A percentile compares a stretch with the other conserved stretches of the same genome.
phyloP scores from a whole-genome alignment of 2,113 vertebrate genomes.

The Oplegnathus fasciatus region DNA sequence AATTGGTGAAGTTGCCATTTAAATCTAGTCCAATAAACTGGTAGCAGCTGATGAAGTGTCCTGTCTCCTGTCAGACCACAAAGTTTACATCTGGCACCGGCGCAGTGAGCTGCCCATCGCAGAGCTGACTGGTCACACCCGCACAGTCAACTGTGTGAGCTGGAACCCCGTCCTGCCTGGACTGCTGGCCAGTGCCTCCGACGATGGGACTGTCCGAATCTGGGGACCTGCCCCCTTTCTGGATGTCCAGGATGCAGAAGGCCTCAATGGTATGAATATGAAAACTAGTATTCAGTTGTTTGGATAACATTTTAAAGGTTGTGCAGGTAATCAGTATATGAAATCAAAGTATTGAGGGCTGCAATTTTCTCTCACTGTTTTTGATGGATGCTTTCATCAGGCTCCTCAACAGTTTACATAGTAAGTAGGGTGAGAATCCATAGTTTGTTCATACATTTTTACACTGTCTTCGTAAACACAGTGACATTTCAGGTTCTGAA shows the following conservation, averaged over 20 bases:
- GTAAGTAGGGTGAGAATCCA: neutral
- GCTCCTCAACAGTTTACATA: neutral
- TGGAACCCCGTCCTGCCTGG: conserved; percentile 96
- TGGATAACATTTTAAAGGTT: neutral
- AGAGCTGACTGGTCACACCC: conserved; percentile 95
- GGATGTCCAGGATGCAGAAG: conserved; percentile 94
- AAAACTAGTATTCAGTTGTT: neutral
- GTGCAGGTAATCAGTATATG: neutral
- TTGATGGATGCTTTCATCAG: neutral
- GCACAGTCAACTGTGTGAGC: conserved; percentile 98
- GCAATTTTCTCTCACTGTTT: neutral
- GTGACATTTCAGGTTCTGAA: neutral
- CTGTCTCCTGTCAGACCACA: conserved; percentile 88
- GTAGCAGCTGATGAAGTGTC: neutral
- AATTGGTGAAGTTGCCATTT: neutral
- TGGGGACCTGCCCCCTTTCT: conserved; percentile 96
- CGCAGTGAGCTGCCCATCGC: conserved; percentile 97
- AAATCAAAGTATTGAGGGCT: neutral
- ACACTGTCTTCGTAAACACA: neutral
- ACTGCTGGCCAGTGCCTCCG: conserved; percentile 97
- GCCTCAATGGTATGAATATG: conserved; percentile 79
- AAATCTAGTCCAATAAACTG: neutral
- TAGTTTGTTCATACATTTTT: neutral
- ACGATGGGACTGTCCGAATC: conserved; percentile 96
- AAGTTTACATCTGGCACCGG: conserved; percentile 99